Percentiles rank a stretch among this genome's conserved stretches.
Conservation (phyloP, 2,113 vertebrate species). For the Pycnonotus jocosus region DNA sequence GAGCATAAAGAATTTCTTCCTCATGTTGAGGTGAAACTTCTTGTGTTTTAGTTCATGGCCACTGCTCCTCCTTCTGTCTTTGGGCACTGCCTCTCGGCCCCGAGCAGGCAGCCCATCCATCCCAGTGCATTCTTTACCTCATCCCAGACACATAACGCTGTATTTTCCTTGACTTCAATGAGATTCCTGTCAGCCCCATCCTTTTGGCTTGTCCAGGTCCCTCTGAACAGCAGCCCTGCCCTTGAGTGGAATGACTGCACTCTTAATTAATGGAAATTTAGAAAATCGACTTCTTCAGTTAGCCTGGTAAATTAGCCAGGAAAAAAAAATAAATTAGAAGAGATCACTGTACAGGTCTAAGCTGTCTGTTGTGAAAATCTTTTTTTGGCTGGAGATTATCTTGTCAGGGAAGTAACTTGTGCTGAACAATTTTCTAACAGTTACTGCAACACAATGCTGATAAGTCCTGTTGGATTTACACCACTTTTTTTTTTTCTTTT, state of each 20-base stretch:
- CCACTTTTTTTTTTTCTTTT: neutral
- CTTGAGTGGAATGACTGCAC: neutral
- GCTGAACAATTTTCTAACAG: neutral
- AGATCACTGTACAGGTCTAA: neutral
- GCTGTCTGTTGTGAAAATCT: neutral
- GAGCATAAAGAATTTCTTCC: neutral
- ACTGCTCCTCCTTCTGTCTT: neutral
- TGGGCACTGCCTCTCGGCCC: too few species aligned
- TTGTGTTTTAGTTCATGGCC: neutral
- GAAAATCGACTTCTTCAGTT: neutral
- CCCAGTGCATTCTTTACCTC: accelerated
- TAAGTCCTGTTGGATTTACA: neutral
- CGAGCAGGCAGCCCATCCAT: neutral
- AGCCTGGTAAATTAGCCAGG: neutral
- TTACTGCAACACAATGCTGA: neutral
- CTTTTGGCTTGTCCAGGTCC: neutral
- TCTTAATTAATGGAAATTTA: neutral
- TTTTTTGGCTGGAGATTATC: neutral
- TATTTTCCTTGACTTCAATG: neutral
- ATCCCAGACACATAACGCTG: accelerated
- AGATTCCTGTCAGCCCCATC: neutral
- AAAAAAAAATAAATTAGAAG: neutral
- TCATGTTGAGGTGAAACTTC: neutral
- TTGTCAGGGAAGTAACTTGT: neutral
- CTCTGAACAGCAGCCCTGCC: neutral